Percentiles rank a stretch among this genome's conserved stretches.
Conservation (phyloP, 2,797 vertebrate genomes). For the Clarias fuscus region DNA sequence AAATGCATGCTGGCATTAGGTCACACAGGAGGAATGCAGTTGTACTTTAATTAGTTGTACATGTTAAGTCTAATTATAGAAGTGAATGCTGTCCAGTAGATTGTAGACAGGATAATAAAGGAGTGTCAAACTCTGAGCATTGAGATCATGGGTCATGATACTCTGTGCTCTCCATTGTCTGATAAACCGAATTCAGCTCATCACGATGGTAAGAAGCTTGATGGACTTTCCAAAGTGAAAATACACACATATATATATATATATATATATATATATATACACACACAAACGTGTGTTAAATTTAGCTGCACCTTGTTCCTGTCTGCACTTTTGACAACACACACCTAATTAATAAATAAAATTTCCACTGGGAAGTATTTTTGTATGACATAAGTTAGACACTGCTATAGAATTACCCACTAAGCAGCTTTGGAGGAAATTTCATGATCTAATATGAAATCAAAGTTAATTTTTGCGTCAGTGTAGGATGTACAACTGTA, state of each 20-base stretch:
- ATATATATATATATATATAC: too few species aligned
- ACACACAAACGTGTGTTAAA: not conserved
- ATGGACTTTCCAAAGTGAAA: not conserved
- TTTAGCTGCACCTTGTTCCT: not conserved
- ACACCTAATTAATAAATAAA: not conserved
- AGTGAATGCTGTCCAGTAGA: not conserved
- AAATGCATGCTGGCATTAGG: not conserved
- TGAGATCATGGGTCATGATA: not conserved
- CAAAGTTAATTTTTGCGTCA: not conserved
- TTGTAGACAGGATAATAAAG: not conserved
- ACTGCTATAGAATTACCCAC: not conserved
- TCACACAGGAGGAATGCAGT: slow-evolving; percentile 21
- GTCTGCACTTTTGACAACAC: not conserved
- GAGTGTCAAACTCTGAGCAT: not conserved
- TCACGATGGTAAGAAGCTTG: not conserved
- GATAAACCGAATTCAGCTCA: not conserved
- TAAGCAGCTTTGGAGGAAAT: not conserved
- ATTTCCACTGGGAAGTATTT: not conserved
- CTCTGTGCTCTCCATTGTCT: not conserved
- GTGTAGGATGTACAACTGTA: not conserved
- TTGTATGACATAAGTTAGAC: not conserved
- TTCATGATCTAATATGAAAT: not conserved
- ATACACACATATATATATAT: too few species aligned
- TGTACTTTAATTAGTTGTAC: not conserved
- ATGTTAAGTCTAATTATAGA: slow-evolving; percentile 16